A percentile compares a stretch with the other conserved stretches of the same genome.
Conservation (phyloP, 2,113 vertebrate genomes). For the Oxyura jamaicensis region DNA sequence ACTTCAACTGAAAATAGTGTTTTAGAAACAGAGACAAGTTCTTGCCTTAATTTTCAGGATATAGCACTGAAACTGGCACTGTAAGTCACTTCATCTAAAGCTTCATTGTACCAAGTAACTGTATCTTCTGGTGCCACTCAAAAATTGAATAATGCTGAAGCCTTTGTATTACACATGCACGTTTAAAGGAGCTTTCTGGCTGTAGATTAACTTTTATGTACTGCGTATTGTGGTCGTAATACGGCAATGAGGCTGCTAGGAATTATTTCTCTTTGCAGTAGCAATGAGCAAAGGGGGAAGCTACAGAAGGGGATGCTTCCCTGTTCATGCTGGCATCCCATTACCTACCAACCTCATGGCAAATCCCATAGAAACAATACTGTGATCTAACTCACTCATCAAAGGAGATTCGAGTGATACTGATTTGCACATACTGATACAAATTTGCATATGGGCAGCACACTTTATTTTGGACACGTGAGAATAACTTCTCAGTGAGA, state of each 20-base stretch:
- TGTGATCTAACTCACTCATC: background rate
- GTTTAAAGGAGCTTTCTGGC: background rate
- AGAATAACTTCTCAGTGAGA: background rate
- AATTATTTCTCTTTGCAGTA: background rate
- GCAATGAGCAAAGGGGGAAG: background rate
- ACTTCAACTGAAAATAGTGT: slow-evolving; percentile 14
- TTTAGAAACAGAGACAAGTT: background rate
- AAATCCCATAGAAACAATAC: background rate
- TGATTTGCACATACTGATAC: background rate
- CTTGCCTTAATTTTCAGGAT: slow-evolving; percentile 27
- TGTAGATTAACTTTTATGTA: background rate
- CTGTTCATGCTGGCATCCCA: background rate
- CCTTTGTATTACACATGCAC: background rate
- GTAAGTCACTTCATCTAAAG: background rate
- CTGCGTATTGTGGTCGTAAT: background rate
- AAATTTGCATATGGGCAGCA: background rate
- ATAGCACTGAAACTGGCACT: background rate
- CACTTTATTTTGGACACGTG: background rate
- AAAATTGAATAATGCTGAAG: background rate
- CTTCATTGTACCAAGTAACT: background rate
- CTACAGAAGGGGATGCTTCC: background rate
- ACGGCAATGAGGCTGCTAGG: background rate
- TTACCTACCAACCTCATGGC: background rate
- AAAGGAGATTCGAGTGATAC: background rate
- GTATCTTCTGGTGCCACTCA: background rate